Evolutionary conservation across 2,113 vertebrate genomes (phyloP).

Genomic region (Corythornis madagascariensis): DNA sequence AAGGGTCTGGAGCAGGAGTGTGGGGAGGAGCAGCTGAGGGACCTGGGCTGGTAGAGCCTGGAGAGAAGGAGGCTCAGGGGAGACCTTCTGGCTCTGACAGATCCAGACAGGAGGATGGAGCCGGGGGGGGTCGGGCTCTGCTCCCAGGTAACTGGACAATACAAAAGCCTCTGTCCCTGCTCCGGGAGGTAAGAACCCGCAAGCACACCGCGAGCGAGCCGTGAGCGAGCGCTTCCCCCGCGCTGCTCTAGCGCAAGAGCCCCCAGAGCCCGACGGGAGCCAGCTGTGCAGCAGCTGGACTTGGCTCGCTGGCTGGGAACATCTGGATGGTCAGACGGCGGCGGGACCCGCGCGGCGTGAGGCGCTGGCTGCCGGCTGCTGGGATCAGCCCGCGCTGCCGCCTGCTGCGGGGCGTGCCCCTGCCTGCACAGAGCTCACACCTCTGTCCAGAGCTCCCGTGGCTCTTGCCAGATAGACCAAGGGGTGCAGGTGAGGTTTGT

Average conservation of each 20-base stretch:
- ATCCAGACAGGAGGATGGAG: too few species aligned
- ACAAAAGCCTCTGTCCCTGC: not conserved
- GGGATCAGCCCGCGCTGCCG: constrained; percentile 14
- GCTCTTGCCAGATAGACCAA: not conserved
- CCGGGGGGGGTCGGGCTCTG: too few species aligned
- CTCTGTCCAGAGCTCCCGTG: not conserved
- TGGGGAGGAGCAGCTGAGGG: too few species aligned
- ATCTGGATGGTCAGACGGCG: constrained; percentile 59
- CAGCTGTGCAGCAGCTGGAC: constrained; percentile 73
- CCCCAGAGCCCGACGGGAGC: constrained; percentile 19
- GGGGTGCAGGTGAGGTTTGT: fast-evolving
- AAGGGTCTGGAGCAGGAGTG: too few species aligned
- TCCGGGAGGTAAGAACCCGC: not conserved
- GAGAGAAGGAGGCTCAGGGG: too few species aligned
- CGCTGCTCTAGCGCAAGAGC: not conserved
- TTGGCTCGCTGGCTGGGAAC: constrained; percentile 56
- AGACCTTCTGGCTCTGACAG: too few species aligned
- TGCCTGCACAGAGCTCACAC: not conserved
- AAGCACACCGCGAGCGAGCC: not conserved
- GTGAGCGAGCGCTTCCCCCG: not conserved
- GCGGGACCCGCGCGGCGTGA: not conserved
- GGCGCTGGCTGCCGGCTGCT: constrained; percentile 8
- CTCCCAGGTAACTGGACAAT: not conserved
- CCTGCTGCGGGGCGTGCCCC: too few species aligned
- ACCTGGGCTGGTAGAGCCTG: too few species aligned